A percentile compares a stretch with the other conserved stretches of the same genome.
phyloP scores from a whole-genome alignment of 2,797 vertebrate genomes.

The Cynodonichthys magdalenae region DNA sequence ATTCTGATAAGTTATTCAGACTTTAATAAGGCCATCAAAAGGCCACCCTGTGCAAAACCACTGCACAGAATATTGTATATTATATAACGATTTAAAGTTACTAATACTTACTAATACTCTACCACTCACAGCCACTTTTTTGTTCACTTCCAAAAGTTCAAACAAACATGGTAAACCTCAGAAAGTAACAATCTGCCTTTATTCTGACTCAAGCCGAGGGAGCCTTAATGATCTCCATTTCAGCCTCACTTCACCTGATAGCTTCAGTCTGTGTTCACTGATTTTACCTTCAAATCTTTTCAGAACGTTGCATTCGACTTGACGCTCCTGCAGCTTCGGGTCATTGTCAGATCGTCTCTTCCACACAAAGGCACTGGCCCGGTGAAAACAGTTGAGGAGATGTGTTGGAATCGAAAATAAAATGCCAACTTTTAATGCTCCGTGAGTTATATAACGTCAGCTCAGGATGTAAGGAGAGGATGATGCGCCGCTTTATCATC shows the following conservation, averaged over 20 bases:
- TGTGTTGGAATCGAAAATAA: slow-evolving; percentile 26
- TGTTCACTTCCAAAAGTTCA: too few relatives aligned
- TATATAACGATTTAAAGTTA: slow-evolving; percentile 41
- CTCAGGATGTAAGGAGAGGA: slow-evolving; percentile 4
- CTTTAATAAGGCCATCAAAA: slow-evolving; percentile 14
- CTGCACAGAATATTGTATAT: slow-evolving; percentile 20
- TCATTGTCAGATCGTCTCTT: slow-evolving; percentile 29
- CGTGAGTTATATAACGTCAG: slow-evolving; percentile 19
- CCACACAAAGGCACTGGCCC: slow-evolving; percentile 22
- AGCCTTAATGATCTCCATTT: not conserved
- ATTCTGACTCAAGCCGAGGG: not conserved
- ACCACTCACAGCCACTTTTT: too few relatives aligned
- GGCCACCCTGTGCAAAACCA: slow-evolving; percentile 11
- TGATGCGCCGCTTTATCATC: not conserved
- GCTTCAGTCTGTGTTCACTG: slow-evolving; percentile 6
- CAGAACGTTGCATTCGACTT: slow-evolving; percentile 21
- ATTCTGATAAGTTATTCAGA: slow-evolving; percentile 23
- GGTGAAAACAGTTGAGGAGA: slow-evolving; percentile 28
- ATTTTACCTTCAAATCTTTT: slow-evolving; percentile 12
- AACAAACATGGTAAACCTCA: too few relatives aligned
- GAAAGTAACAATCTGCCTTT: not conserved
- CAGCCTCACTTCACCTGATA: slow-evolving; percentile 21
- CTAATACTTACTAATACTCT: not conserved
- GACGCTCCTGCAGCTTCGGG: slow-evolving; percentile 30
- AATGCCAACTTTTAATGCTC: slow-evolving; percentile 22